Conservation (phyloP, 2,113 vertebrate genomes). For the Pelecanoides urinatrix region DNA sequence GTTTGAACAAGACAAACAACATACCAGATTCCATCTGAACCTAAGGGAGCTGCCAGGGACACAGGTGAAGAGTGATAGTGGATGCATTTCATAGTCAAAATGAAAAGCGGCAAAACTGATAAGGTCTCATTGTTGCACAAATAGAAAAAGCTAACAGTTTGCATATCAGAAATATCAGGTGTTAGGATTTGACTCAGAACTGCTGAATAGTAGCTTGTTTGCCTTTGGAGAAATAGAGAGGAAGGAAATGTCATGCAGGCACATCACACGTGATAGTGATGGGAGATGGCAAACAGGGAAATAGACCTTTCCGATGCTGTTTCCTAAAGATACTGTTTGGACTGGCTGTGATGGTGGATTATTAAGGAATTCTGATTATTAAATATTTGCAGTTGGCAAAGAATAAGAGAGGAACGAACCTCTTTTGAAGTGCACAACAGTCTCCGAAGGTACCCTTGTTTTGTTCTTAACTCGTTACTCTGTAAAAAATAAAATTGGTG, state of each 20-base stretch:
- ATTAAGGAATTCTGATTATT: neutral
- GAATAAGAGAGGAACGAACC: neutral
- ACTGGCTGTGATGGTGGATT: neutral
- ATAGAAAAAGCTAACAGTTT: constrained; percentile 51
- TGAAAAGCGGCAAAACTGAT: constrained; percentile 7
- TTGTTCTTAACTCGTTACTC: neutral
- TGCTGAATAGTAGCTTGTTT: constrained; percentile 60
- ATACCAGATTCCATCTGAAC: constrained; percentile 8
- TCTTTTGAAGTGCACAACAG: neutral
- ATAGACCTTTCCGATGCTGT: constrained; percentile 65
- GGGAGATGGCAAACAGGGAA: constrained; percentile 59
- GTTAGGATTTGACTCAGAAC: constrained; percentile 56
- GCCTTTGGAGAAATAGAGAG: constrained; percentile 63
- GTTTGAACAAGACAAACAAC: constrained; percentile 62
- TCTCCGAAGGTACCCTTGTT: neutral
- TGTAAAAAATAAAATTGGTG: neutral
- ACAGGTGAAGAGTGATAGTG: constrained; percentile 56
- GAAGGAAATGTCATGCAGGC: constrained; percentile 74
- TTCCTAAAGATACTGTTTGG: constrained; percentile 71
- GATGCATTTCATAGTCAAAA: constrained; percentile 37
- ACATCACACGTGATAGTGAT: constrained; percentile 21
- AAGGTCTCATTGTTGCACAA: constrained; percentile 54
- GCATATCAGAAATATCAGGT: constrained; percentile 59
- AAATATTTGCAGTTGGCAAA: neutral
- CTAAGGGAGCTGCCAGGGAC: constrained; percentile 47